Evolutionary conservation across 2,888 invertebrate species (phyloP).

Genomic region (Habroteleia sp.): DNA sequence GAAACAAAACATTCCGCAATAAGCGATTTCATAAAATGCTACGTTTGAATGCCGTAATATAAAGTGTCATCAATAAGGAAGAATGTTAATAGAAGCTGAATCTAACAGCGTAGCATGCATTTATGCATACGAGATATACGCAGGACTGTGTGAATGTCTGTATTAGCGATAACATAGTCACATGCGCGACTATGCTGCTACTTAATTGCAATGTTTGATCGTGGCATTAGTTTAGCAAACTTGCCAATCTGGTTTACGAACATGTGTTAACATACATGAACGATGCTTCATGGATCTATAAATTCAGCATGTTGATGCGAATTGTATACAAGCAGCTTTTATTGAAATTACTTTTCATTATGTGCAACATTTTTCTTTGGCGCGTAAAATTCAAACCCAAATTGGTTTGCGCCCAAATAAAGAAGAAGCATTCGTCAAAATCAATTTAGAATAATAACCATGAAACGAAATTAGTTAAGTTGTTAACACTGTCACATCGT

Average conservation of each 20-base stretch:
- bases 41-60: not conserved
- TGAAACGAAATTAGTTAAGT: conserved; percentile 21
- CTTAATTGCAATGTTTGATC: conserved; percentile 74
- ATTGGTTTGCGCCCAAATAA: conserved; percentile 5
- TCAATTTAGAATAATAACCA: not conserved
- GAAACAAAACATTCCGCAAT: conserved; percentile 3
- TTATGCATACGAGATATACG: conserved; percentile 38
- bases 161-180: conserved; percentile 60
- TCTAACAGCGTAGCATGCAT: conserved; percentile 35
- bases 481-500: not conserved
- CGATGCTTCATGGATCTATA: conserved; percentile 47
- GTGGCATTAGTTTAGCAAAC: conserved; percentile 68
- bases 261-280: conserved; percentile 57
- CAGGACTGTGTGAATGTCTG: conserved; percentile 43
- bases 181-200: conserved; percentile 66
- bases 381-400: not conserved
- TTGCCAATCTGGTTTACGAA: conserved; percentile 59
- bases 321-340: conserved; percentile 11
- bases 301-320: conserved; percentile 22
- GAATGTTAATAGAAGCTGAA: conserved; percentile 42
- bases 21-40: conserved; percentile 13
- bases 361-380: not conserved
- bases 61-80: conserved; percentile 40
- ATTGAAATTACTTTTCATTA: conserved; percentile 15
- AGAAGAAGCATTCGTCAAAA: not conserved